Percentiles rank a stretch among this genome's conserved stretches.
Conservation (phyloP, 2,113 vertebrate genomes). For the Rhegmatorhina hoffmannsi region DNA sequence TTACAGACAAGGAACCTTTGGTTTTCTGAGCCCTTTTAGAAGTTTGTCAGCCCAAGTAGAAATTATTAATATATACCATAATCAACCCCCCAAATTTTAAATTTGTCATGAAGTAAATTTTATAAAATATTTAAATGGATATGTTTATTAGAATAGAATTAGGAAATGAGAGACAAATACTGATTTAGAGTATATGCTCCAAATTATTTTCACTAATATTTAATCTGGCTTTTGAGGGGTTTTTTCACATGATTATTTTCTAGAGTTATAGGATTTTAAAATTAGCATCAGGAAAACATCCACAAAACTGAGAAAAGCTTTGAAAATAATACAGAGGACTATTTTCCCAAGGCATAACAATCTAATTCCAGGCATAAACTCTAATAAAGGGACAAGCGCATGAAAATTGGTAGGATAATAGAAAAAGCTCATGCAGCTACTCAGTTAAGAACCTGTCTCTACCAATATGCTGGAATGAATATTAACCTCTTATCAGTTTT, state of each 20-base stretch:
- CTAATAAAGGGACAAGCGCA: neutral
- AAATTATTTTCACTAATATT: neutral
- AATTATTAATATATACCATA: neutral
- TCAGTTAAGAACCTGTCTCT: neutral
- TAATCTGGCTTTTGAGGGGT: accelerated
- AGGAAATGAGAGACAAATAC: neutral
- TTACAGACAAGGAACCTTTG: neutral
- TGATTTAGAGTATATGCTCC: neutral
- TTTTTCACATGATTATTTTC: neutral
- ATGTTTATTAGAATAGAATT: neutral
- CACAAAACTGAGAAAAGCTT: neutral
- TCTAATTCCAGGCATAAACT: neutral
- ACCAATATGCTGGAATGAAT: neutral
- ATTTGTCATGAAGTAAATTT: neutral
- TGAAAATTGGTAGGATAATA: neutral
- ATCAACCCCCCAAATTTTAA: neutral
- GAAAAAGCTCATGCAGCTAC: neutral
- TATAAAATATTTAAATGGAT: neutral
- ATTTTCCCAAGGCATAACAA: neutral
- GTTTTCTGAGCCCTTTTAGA: neutral
- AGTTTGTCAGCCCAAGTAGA: neutral
- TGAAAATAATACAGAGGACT: neutral
- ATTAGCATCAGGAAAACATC: neutral
- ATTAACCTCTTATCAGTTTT: neutral
- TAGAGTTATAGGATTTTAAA: neutral